Conservation (phyloP, 2,113 vertebrate species). For the Leucopternis melanops region DNA sequence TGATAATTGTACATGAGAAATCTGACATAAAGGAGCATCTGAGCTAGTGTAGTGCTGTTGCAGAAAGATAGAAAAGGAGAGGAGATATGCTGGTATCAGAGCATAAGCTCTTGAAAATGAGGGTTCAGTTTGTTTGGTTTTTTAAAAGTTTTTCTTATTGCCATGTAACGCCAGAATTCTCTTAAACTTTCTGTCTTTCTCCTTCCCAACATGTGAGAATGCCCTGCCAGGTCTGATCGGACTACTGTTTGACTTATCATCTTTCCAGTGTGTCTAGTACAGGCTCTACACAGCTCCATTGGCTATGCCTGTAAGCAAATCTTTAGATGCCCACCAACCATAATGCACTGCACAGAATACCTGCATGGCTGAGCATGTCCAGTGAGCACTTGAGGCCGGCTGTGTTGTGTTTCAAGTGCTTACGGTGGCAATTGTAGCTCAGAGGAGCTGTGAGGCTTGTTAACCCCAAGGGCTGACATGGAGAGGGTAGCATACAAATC, state of each 20-base stretch:
- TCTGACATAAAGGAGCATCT: not conserved
- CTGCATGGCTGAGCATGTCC: not conserved
- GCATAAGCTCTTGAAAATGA: not conserved
- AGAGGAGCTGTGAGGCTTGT: not conserved
- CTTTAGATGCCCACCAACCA: not conserved
- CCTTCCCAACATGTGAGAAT: not conserved
- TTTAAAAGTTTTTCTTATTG: not conserved
- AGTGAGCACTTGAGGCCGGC: not conserved
- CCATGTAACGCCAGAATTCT: not conserved
- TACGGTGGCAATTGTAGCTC: no score
- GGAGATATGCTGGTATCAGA: not conserved
- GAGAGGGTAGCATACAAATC: not conserved
- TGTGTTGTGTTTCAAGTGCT: not conserved
- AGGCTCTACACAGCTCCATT: no score
- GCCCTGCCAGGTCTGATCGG: not conserved
- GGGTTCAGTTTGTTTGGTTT: not conserved
- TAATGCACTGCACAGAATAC: rapidly evolving
- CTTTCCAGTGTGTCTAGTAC: no score
- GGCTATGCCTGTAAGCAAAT: not conserved
- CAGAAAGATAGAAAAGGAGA: not conserved
- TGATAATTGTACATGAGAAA: not conserved
- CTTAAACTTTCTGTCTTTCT: not conserved
- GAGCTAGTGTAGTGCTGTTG: not conserved
- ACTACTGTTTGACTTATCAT: not conserved
- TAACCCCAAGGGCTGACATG: no score